Evolutionary conservation across 2,797 vertebrate species (phyloP).

Genomic region (Lophotriccus pileatus): DNA sequence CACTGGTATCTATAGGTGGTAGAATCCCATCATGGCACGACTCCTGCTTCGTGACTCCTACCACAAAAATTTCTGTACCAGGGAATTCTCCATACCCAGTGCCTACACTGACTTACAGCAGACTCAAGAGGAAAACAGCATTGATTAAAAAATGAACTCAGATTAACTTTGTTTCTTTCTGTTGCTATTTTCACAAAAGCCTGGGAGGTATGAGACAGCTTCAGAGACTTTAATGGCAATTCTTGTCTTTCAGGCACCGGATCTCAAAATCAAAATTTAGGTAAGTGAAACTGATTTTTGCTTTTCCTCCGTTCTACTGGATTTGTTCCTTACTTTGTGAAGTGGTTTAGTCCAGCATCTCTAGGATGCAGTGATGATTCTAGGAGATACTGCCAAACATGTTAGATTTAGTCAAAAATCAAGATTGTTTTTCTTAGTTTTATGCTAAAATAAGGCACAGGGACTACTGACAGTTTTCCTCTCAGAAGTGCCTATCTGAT

Average conservation of each 20-base stretch:
- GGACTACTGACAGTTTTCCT: neutral
- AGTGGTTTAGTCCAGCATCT: neutral
- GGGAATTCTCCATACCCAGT: neutral
- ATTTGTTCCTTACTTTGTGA: neutral
- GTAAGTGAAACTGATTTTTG: slow-evolving; percentile 80
- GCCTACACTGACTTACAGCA: neutral
- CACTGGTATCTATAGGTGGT: neutral
- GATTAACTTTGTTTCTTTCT: neutral
- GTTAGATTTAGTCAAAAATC: neutral
- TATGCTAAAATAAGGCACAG: neutral
- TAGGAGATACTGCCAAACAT: neutral
- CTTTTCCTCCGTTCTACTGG: neutral
- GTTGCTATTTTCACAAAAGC: neutral
- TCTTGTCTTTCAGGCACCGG: slow-evolving; percentile 97
- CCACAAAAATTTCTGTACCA: neutral
- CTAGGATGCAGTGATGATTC: neutral
- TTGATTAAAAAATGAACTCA: neutral
- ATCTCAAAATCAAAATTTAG: slow-evolving; percentile 99
- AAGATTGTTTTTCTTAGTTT: neutral
- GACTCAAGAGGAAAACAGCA: neutral
- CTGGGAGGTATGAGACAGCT: neutral
- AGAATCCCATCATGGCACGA: neutral
- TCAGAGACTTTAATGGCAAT: slow-evolving; percentile 31
- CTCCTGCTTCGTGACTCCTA: neutral
- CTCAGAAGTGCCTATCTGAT: neutral